phyloP scores from a whole-genome alignment of 2,797 vertebrate genomes.

The Ptychobarbus kaznakovi region DNA sequence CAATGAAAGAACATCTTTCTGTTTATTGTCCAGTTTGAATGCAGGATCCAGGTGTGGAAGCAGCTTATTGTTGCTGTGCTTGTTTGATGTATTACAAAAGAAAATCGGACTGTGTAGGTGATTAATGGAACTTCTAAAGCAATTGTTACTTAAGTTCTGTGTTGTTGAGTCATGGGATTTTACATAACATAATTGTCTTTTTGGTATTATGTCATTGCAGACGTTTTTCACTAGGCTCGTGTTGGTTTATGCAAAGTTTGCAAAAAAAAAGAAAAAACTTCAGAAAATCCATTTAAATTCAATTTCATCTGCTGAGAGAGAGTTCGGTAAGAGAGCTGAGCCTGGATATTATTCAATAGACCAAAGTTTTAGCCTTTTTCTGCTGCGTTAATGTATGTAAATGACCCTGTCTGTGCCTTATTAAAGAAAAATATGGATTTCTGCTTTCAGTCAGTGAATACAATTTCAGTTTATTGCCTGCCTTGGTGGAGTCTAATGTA shows the following conservation, averaged over 20 bases:
- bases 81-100: neutral
- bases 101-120: neutral
- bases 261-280: neutral
- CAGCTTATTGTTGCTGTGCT: neutral
- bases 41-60: constrained; percentile 26
- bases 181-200: neutral
- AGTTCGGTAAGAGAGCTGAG: neutral
- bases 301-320: neutral
- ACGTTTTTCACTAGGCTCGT: neutral
- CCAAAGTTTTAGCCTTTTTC: neutral
- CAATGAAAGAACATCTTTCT: neutral
- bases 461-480: neutral
- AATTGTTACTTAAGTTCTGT: neutral
- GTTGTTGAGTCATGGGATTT: neutral
- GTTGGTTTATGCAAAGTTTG: neutral
- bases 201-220: neutral
- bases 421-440: neutral
- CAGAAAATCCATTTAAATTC: neutral
- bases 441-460: constrained; percentile 3
- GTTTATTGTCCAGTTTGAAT: constrained; percentile 26
- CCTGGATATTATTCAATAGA: neutral
- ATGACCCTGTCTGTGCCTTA: neutral
- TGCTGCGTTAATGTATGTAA: neutral
- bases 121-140: constrained; percentile 17
- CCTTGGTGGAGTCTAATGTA: neutral